Evolutionary conservation across 1,140 invertebrate genomes (phyloP), one percentile per base, ranked within the genome.

Genomic region (Temnothorax longispinosus): DNA sequence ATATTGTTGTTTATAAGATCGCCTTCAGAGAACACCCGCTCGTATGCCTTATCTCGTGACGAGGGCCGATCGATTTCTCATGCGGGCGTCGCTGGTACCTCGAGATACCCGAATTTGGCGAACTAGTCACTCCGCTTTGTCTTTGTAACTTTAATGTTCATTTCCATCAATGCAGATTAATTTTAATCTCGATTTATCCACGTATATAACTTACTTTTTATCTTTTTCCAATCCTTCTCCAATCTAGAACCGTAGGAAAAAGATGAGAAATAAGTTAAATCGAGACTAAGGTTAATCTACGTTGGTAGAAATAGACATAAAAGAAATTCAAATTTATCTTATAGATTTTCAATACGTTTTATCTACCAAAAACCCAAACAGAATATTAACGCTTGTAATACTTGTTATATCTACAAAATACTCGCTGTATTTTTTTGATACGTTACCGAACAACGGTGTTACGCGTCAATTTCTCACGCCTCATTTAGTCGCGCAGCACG

Each of bases 11-110:
- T 27, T 27, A 80, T 27, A 80, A 13, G 38, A 60, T 47, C n/a
- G 27, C 32, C 18, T 58, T 38, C 54, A 18, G 18, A 41, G 18
- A 35, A 60, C 4, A n/a, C 11, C 1, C 27, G 11, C 21, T 44
- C 38, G 47, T 21, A 3, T n/a, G 38, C 47, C 54, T 84, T 84
- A 74, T 84, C 69, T 60, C 18, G 21, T 38, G n/a, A 50, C 41
- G 47, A 72, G 58, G 52, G 41, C 27, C 8, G 11, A 74, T 84
- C 54, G 41, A 84, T 60, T 47, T 0, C 21, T 54, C 27, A 38
- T 60, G 27, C 15, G 65, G 21, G 38, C 38, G 13, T 35, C 21
- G 7, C 13, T 27, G n/a, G 0, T 47, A 47, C 13, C 32, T 69
- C 11, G 18, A 6, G 10, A 3, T 44, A 3, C 35, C 0, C 32